Percentiles rank a stretch among this genome's conserved stretches.
phyloP scores from a whole-genome alignment of 2,888 invertebrate genomes.

The Parelbella ahira region DNA sequence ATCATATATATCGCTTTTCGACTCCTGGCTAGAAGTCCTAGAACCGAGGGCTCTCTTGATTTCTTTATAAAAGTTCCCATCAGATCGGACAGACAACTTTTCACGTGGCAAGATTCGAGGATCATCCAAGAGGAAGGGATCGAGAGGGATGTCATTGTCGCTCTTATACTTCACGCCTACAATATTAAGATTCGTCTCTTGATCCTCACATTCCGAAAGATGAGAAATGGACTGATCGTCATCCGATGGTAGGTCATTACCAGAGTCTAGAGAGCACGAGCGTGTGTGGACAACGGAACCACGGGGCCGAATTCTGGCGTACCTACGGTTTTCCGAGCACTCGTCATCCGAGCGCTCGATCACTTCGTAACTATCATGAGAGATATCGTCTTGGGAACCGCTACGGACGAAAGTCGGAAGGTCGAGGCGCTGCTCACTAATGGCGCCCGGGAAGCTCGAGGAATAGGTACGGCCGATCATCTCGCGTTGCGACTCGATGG shows the following conservation, averaged over 20 bases:
- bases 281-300: slow-evolving; percentile 73
- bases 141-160: slow-evolving; percentile 85
- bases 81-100: slow-evolving; percentile 85
- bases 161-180: slow-evolving; percentile 84
- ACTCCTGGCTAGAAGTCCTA: slow-evolving; percentile 85
- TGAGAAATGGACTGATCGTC: slow-evolving; percentile 83
- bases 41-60: slow-evolving; percentile 83
- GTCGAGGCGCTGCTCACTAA: slow-evolving; percentile 84
- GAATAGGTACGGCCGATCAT: slow-evolving; percentile 88
- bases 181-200: slow-evolving; percentile 78
- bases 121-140: slow-evolving; percentile 89
- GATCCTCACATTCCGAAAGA: slow-evolving; percentile 72
- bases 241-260: slow-evolving; percentile 88
- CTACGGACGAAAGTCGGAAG: slow-evolving; percentile 82
- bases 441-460: slow-evolving; percentile 92
- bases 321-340: slow-evolving; percentile 59
- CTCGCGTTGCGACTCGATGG: slow-evolving; percentile 85
- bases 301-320: slow-evolving; percentile 50
- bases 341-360: slow-evolving; percentile 88
- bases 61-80: slow-evolving; percentile 86
- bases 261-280: slow-evolving; percentile 88
- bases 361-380: slow-evolving; percentile 93
- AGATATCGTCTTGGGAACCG: slow-evolving; percentile 90
- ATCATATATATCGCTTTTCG: slow-evolving; percentile 85
- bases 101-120: slow-evolving; percentile 87